Evolutionary conservation across 92 coral and sea anemone genomes (phyloP), one percentile per base, ranked within the genome.

Genomic region (Parazoanthus atlanticus): DNA sequence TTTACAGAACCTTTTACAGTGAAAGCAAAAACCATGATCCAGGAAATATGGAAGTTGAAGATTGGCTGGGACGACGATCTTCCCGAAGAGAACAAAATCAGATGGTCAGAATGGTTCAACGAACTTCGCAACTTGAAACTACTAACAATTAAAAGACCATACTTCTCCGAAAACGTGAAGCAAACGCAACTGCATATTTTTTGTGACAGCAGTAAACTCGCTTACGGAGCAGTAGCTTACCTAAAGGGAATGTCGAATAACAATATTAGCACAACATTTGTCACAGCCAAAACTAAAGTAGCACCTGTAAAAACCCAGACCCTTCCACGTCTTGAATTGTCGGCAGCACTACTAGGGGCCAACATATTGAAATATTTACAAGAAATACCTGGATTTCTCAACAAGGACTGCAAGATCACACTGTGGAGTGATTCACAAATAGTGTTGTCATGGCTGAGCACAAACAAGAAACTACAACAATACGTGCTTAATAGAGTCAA

Each of bases 201-300:
- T 58, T 89, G 91, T 73, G 92, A 89, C 80, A 89, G 90, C 85
- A 91, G 91, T 82, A 36, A 78, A 85, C 43, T 16, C 36, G 94
- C 90, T n/a, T 92, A 92, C 88, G 86, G 93, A 34, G 90, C 93
- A 78, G 89, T 90, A 3, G 93, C 93, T 0, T 92, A 90, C 84
- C 77, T 90, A 5, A 92, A 84, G 71, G 90, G 90, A 75, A 76
- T 32, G 30, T 81, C 90, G 5, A 70, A 46, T 0, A 61, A 52
- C 11, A 77, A 49, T 47, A 70, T 32, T 36, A 13, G 32, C 71
- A 90, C 84, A 34, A 52, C 85, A 6, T 89, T 90, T 41, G 54
- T 83, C 10, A 77, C 70, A 64, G 89, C 92, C 19, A 90, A 89
- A 49, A 49, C 56, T 3, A 90, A 86, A 82, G 75, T 89, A 5